Percentiles rank a stretch among this genome's conserved stretches.
These are phyloP conservation scores for Drosophila silvestris DNA, from an alignment of 2,888 invertebrate genomes.

Conservation along the genomic window DNA sequence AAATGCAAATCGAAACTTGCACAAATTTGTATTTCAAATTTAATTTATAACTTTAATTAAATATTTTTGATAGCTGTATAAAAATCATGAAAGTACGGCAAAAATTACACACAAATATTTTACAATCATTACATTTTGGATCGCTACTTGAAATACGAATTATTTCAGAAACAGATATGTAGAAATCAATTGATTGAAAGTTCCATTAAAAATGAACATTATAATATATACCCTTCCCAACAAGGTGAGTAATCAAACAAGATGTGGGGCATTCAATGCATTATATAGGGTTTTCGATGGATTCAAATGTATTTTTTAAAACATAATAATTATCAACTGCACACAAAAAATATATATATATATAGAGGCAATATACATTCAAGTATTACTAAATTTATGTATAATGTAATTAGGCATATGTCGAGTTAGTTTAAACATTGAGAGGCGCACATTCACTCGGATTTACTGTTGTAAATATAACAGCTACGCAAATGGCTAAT, in stretches of 20 bases:
- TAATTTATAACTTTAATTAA: not conserved
- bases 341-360: conserved; percentile 51
- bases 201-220: not conserved
- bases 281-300: conserved; percentile 32
- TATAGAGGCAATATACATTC: conserved; percentile 26
- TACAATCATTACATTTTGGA: not conserved
- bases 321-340: conserved; percentile 62
- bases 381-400: conserved; percentile 33
- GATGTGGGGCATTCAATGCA: not conserved
- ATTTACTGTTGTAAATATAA: conserved; percentile 36
- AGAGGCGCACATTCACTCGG: conserved; percentile 41
- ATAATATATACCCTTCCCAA: not conserved
- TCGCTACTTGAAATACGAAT: not conserved
- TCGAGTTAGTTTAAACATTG: conserved; percentile 38
- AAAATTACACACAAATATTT: not conserved
- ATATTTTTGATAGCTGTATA: not conserved
- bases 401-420: conserved; percentile 15
- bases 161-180: not conserved
- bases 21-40: not conserved
- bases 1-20: not conserved
- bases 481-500: conserved; percentile 27
- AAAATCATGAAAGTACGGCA: too few relatives aligned
- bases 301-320: conserved; percentile 60
- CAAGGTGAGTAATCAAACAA: not conserved
- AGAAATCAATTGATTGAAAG: not conserved